Base-by-base conservation (phyloP, 1,140 invertebrate genomes). In the Hyles vespertilio region DNA sequence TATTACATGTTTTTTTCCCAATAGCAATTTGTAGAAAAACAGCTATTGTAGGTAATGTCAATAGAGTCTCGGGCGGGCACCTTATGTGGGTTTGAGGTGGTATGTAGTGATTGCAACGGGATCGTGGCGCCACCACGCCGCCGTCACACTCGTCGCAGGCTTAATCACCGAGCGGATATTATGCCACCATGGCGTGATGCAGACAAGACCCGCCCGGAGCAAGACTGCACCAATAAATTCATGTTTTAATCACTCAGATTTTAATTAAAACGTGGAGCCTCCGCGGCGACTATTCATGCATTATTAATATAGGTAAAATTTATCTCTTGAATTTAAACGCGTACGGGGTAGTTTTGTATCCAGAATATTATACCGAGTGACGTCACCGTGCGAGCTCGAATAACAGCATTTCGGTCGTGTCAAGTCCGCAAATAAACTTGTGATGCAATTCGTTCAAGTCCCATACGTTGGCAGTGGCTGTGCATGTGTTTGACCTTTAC, bases 401-500 rank as follows among this genome's bases (percentile, higher is more conserved):
- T 40, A 56, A 56, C 45, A 59, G 66, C 51, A 74, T 71, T 67
- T 67, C 67, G 54, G 58, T 52, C 69, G 64, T 75, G 74, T 77
- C 74, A 74, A 73, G 68, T 73, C 71, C 70, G 65, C 67, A 81
- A 81, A 81, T 81, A 81, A 77, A 75, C 68, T 56, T 61, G 62
- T 79, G 79, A 79, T 74, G 74, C 72, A 77, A 79, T 70, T 53
- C 59, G 47, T 59, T 64, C 58, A 63, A 51, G 58, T 60, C 54
- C 65, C 65, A 62, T 67, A 63, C 47, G 53, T 48, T 62, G 53
- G 54, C 32, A 11, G 51, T 43, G 33, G 32, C 36, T 56, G 36
- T 50, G 49, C 54, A 53, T 58, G 50, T 43, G 49, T 58, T 58
- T 59, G 61, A 52, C 51, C 49, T 58, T n/a, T 36, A 45, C 7